Evolutionary conservation across 1,140 invertebrate species (phyloP).

Genomic region (Dryas iulia): DNA sequence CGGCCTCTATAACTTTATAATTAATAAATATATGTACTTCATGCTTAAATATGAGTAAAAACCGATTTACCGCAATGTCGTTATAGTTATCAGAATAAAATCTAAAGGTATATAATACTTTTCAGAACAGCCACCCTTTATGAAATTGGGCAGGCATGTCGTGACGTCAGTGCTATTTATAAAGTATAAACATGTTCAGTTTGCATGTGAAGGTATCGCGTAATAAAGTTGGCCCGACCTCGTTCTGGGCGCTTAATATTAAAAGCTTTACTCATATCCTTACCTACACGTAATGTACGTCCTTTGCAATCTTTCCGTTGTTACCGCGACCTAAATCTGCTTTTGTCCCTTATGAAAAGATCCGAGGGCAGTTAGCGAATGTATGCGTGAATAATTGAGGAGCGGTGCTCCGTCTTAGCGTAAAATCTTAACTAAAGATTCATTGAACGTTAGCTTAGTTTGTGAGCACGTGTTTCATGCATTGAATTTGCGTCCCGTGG

Average conservation of each 20-base stretch:
- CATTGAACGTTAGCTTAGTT: conserved; percentile 48
- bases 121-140: background rate
- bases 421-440: conserved; percentile 64
- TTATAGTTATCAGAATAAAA: background rate
- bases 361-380: conserved; percentile 60
- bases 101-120: background rate
- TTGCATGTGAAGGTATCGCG: conserved; percentile 46
- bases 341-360: conserved; percentile 72
- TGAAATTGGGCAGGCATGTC: conserved; percentile 6
- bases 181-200: conserved; percentile 35
- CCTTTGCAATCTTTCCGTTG: conserved; percentile 71
- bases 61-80: background rate
- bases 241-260: conserved; percentile 54
- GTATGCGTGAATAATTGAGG: conserved; percentile 72
- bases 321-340: conserved; percentile 66
- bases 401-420: conserved; percentile 50
- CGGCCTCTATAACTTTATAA: too few species aligned
- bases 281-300: conserved; percentile 52
- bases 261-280: conserved; percentile 57
- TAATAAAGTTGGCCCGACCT: conserved; percentile 52
- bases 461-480: conserved; percentile 41
- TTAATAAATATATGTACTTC: too few species aligned
- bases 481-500: background rate
- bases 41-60: too few species aligned
- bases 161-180: conserved; percentile 32